These are phyloP conservation scores for Silurus aristotelis DNA, from an alignment of 2,797 vertebrate genomes.

Conservation along the genomic window DNA sequence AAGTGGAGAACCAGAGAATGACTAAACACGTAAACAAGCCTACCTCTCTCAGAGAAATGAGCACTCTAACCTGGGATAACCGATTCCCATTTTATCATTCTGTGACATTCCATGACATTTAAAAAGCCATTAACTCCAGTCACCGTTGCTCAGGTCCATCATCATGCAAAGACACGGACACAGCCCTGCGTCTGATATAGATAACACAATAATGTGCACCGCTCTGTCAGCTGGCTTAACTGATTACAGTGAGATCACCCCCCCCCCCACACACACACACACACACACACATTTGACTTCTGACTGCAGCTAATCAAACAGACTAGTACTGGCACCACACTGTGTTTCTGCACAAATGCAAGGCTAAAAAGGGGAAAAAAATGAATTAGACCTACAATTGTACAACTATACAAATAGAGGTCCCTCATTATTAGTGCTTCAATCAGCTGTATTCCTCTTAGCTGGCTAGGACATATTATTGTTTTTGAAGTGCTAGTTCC, in stretches of 20 bases:
- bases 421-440: neutral
- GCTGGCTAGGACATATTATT: neutral
- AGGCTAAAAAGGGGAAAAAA: neutral
- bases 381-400: neutral
- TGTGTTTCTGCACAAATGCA: neutral
- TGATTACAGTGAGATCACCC: conserved; percentile 57
- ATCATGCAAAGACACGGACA: conserved; percentile 49
- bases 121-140: conserved; percentile 82
- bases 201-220: conserved; percentile 60
- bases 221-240: conserved; percentile 49
- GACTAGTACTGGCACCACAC: neutral
- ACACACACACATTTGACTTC: conserved; percentile 27
- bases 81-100: conserved; percentile 83
- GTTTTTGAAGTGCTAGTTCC: neutral
- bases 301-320: conserved; percentile 37
- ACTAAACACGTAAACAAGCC: conserved; percentile 29
- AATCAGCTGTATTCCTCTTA: neutral
- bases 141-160: conserved; percentile 72
- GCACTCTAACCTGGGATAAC: conserved; percentile 80
- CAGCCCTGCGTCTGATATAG: conserved; percentile 47
- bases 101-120: conserved; percentile 85
- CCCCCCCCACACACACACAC: conserved; percentile 21
- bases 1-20: conserved; percentile 37
- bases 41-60: conserved; percentile 60
- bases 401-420: neutral